Evolutionary conservation across 2,113 vertebrate species (phyloP).

Genomic region (Syngnathus floridae): DNA sequence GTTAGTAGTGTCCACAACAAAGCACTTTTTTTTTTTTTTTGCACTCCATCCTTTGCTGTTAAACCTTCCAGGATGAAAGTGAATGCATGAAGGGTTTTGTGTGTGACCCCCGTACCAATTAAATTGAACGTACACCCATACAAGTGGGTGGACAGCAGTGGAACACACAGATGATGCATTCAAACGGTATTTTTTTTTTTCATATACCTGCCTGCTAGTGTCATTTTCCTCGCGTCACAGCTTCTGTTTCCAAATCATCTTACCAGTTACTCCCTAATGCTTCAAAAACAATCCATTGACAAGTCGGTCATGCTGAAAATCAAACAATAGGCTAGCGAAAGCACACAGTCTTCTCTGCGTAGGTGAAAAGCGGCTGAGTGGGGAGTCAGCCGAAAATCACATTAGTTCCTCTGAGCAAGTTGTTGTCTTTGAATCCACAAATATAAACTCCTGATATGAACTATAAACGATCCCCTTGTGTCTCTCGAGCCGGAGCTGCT

Average conservation of each 20-base stretch:
- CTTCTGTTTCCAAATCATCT: neutral
- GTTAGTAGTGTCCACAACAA: slow-evolving; percentile 9
- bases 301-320: neutral
- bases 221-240: slow-evolving; percentile 5
- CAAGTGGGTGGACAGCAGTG: slow-evolving; percentile 25
- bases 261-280: neutral
- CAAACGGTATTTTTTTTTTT: slow-evolving; percentile 15
- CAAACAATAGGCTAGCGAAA: slow-evolving; percentile 1
- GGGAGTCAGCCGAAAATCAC: slow-evolving; percentile 23
- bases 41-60: slow-evolving; percentile 15
- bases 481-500: neutral
- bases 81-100: slow-evolving; percentile 31
- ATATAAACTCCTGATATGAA: slow-evolving; percentile 6
- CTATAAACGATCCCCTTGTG: neutral
- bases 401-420: slow-evolving; percentile 18
- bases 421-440: slow-evolving; percentile 7
- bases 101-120: slow-evolving; percentile 40
- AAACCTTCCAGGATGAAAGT: slow-evolving; percentile 20
- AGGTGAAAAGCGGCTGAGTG: slow-evolving; percentile 5
- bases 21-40: slow-evolving; percentile 15
- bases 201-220: slow-evolving; percentile 37
- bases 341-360: neutral
- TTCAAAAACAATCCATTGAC: neutral
- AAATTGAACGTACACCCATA: slow-evolving; percentile 28
- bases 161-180: slow-evolving; percentile 13